Conservation (phyloP, 2,113 vertebrate species). For the Pardalotus punctatus region DNA sequence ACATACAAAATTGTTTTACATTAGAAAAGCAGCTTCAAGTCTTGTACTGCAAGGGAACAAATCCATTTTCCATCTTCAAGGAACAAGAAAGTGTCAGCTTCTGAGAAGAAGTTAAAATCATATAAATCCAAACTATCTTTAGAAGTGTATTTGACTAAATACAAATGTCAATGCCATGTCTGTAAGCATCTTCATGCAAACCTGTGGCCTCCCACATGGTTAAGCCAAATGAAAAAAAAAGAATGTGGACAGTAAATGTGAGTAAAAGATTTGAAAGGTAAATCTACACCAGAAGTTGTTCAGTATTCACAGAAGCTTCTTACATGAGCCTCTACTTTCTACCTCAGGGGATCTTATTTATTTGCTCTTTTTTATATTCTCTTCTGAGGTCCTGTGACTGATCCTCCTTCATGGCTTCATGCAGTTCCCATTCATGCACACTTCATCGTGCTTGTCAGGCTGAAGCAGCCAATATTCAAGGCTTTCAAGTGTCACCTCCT, state of each 20-base stretch:
- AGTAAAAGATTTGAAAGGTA: not conserved
- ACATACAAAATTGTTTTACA: not conserved
- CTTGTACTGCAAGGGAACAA: not conserved
- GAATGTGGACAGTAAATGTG: not conserved
- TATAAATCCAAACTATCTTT: not conserved
- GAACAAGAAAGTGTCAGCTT: not conserved
- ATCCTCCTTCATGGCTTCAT: not conserved
- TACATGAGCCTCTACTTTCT: not conserved
- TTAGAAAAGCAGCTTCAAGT: not conserved
- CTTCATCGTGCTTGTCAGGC: not conserved
- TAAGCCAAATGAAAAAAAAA: not conserved
- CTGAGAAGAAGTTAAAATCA: not conserved
- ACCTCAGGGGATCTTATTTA: not conserved
- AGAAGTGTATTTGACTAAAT: not conserved
- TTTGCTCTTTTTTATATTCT: not conserved
- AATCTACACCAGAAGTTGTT: not conserved
- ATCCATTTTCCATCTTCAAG: not conserved
- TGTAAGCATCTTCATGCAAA: not conserved
- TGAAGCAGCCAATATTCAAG: not conserved
- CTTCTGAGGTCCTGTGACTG: not conserved
- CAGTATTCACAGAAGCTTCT: not conserved
- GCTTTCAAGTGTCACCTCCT: constrained; percentile 7
- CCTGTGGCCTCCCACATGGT: not conserved
- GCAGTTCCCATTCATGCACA: not conserved
- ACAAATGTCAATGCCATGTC: not conserved